phyloP scores from a whole-genome alignment of 1,140 invertebrate species.

The Drosophila cardini region DNA sequence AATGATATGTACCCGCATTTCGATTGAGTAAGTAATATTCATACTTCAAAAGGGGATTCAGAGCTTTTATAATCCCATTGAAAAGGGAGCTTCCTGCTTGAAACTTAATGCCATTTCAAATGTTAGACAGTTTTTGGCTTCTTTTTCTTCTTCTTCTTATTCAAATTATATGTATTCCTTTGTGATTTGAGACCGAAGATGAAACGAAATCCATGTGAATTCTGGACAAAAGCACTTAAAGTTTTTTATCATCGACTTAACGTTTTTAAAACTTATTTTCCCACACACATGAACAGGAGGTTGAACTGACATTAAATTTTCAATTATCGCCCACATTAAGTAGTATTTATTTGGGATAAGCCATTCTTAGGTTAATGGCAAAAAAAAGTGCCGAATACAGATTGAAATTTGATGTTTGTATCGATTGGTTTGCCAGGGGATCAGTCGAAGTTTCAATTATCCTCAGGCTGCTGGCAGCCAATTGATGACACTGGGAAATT shows the following conservation, averaged over 20 bases:
- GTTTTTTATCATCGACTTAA: not conserved
- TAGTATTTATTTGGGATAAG: constrained; percentile 9
- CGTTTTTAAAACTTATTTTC: constrained; percentile 9
- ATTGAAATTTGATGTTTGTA: constrained; percentile 15
- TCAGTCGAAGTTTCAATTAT: constrained; percentile 36
- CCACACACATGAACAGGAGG: constrained; percentile 7
- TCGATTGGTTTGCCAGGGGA: constrained; percentile 13
- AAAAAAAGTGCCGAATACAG: constrained; percentile 1
- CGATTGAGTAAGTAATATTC: constrained; percentile 35
- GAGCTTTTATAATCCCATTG: constrained; percentile 46
- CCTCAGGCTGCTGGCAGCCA: constrained; percentile 10
- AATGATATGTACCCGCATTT: constrained; percentile 20
- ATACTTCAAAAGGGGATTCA: not conserved
- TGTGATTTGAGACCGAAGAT: not conserved
- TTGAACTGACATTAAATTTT: not conserved
- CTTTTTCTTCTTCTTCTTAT: constrained; percentile 13
- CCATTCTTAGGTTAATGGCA: not conserved
- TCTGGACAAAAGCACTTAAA: not conserved
- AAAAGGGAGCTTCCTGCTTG: constrained; percentile 62
- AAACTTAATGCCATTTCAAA: constrained; percentile 69
- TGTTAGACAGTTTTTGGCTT: constrained; percentile 29
- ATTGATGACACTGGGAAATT: constrained; percentile 22
- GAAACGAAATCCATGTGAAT: constrained; percentile 3
- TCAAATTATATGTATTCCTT: not conserved
- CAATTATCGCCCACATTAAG: constrained; percentile 28